Percentiles rank a stretch among this genome's conserved stretches.
Conservation (phyloP, 1,140 invertebrate genomes). For the Vollenhovia emeryi region DNA sequence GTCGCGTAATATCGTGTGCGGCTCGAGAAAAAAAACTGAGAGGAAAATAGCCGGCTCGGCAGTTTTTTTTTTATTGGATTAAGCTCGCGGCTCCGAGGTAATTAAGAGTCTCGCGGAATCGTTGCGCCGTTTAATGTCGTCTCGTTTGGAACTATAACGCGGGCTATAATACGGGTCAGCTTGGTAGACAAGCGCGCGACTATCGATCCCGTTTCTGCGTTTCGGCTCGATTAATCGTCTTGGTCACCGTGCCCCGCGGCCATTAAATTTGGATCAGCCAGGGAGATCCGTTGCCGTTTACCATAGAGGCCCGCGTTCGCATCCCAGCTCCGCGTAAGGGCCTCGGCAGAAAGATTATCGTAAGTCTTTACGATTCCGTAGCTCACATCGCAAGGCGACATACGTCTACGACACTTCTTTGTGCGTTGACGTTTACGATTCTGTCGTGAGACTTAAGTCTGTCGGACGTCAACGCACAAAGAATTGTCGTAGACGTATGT, state of each 20-base stretch:
- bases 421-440: too few relatives aligned
- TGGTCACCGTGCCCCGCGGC: background rate
- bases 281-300: background rate
- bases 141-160: background rate
- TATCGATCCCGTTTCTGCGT: slow-evolving; percentile 17
- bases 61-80: background rate
- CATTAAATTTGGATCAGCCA: slow-evolving; percentile 32
- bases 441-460: too few relatives aligned
- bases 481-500: too few relatives aligned
- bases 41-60: background rate
- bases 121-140: background rate
- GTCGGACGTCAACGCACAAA: too few relatives aligned
- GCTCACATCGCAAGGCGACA: too few relatives aligned
- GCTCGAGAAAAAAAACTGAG: background rate
- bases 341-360: too few relatives aligned
- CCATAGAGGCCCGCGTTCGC: background rate
- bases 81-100: background rate
- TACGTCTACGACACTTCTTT: too few relatives aligned
- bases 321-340: background rate
- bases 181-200: background rate
- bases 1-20: background rate
- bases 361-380: too few relatives aligned
- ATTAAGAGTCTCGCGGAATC: background rate
- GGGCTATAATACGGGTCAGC: background rate
- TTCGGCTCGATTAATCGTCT: slow-evolving; percentile 32